These are phyloP conservation scores for Agrochola litura DNA, from an alignment of 2,888 invertebrate species.

Conservation along the genomic window DNA sequence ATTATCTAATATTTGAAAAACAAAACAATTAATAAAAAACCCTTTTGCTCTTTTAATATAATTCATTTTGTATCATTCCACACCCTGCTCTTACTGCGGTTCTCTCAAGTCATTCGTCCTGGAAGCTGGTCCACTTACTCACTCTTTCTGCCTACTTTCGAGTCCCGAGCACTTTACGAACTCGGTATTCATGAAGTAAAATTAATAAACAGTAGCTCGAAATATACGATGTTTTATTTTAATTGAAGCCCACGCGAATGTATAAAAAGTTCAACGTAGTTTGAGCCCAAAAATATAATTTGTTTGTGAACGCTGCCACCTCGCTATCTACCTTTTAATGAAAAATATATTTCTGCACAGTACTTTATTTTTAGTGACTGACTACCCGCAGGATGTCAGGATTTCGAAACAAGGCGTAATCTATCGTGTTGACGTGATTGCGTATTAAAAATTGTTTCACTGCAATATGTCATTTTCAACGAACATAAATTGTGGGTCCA, in stretches of 20 bases:
- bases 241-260: conserved; percentile 42
- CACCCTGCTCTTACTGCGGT: not conserved
- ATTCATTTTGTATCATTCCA: not conserved
- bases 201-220: conserved; percentile 46
- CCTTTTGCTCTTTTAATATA: not conserved
- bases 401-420: conserved; percentile 56
- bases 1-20: not conserved
- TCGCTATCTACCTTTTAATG: conserved; percentile 33
- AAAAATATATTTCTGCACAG: conserved; percentile 34
- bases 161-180: conserved; percentile 16
- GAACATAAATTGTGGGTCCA: conserved; percentile 77
- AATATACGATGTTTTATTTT: conserved; percentile 48
- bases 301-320: conserved; percentile 46
- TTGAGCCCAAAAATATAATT: conserved; percentile 54
- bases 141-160: conserved; percentile 10
- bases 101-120: conserved; percentile 7
- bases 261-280: conserved; percentile 48
- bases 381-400: conserved; percentile 53
- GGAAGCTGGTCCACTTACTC: conserved; percentile 1
- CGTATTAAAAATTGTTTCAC: conserved; percentile 69
- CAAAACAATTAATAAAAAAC: not conserved
- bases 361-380: conserved; percentile 50
- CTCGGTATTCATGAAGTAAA: conserved; percentile 31
- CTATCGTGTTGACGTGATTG: conserved; percentile 61
- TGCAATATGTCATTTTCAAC: conserved; percentile 71